Base-by-base conservation (phyloP, 2,113 vertebrate species). In the Acrocephalus kingi region DNA sequence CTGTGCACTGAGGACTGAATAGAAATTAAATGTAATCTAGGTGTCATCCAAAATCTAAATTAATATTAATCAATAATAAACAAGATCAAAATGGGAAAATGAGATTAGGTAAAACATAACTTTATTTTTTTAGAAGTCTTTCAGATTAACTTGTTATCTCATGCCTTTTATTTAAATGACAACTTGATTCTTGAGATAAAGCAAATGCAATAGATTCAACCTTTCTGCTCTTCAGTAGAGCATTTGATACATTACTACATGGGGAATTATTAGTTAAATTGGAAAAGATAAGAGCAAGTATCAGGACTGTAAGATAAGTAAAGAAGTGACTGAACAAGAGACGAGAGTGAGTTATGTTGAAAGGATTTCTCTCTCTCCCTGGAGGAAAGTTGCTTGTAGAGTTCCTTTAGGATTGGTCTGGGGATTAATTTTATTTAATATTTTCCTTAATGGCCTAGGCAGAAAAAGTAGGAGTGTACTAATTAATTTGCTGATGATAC, bases 401-500 rank as follows among this genome's bases (percentile, higher is more conserved):
- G 96, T 95, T 97, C 90, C 94, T 97, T 95, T 96, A 97, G 96
- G 94, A 96, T 96, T 93, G 96, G 96, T 96, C 95, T 97, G 89
- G 96, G 95, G 95, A 97, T 94, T 97, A 94, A 97, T 97, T 96
- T 97, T 97, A 96, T 95, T 97, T 97, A 96, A 97, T 97, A 97
- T 95, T 95, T 94, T 96, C 96, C 86, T 96, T 97, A 97, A 97
- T 97, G 95, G 89, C 91, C 91, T 97, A 94, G 93, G 95, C 94
- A 95, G 89, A 95, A 92, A 94, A 97, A 95, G 94, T 93, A 97
- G 95, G 94, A 94, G 96, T 97, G 87, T 92, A 94, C 95, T 97
- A 97, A 97, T 97, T 97, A 97, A 97, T 96, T 97, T 97, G 93
- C 93, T 94, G 96, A 95, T 95, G 94, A 94, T 94, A 97, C 91